These are phyloP conservation scores for Nanorana parkeri DNA, from an alignment of 2,113 vertebrate species.

Conservation along the genomic window DNA sequence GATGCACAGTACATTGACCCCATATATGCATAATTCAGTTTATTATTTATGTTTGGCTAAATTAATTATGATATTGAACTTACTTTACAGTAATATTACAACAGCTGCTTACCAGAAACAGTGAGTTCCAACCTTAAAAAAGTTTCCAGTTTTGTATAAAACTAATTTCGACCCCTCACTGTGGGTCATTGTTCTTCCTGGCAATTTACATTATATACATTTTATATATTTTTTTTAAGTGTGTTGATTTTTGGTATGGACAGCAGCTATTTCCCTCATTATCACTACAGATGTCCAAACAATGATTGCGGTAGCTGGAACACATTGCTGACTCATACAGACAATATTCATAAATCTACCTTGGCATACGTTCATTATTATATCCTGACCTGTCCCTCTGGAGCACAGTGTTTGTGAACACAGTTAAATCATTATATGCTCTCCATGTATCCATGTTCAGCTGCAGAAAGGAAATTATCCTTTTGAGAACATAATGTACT, in stretches of 20 bases:
- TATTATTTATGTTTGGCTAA: constrained; percentile 67
- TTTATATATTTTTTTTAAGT: constrained; percentile 71
- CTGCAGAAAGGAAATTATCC: constrained; percentile 59
- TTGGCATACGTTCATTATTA: constrained; percentile 75
- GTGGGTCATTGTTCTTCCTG: constrained; percentile 76
- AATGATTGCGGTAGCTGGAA: constrained; percentile 72
- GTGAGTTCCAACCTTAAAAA: constrained; percentile 65
- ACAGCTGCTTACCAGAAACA: constrained; percentile 82
- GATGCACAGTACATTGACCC: constrained; percentile 49
- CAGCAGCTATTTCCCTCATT: constrained; percentile 82
- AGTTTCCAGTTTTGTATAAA: constrained; percentile 73
- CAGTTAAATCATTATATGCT: constrained; percentile 73
- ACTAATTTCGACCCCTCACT: constrained; percentile 73
- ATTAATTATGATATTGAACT: constrained; percentile 71
- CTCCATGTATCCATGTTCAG: constrained; percentile 70
- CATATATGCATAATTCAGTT: constrained; percentile 61
- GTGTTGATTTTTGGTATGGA: constrained; percentile 72
- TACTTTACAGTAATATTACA: constrained; percentile 70
- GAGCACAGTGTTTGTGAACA: constrained; percentile 70
- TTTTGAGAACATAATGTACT: constrained; percentile 14
- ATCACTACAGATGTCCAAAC: constrained; percentile 77
- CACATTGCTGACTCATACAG: constrained; percentile 76
- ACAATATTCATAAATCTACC: constrained; percentile 78
- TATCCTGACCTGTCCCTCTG: constrained; percentile 74
- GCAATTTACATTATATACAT: constrained; percentile 60